phyloP scores from a whole-genome alignment of 1,140 invertebrate genomes.

The Papilio dardanus region DNA sequence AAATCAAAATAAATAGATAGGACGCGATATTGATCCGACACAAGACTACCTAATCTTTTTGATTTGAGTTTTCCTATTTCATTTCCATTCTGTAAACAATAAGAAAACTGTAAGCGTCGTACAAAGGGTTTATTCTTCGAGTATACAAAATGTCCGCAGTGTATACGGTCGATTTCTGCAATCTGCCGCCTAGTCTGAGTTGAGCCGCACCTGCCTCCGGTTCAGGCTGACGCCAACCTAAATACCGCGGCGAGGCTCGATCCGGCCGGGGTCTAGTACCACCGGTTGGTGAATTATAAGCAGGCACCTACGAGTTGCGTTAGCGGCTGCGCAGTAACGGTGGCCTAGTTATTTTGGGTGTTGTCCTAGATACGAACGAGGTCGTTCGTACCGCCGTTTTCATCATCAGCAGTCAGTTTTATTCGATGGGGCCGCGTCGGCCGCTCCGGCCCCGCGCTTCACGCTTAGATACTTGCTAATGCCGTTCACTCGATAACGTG shows the following conservation, averaged over 20 bases:
- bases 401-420: slow-evolving; percentile 71
- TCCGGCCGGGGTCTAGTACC: slow-evolving; percentile 44
- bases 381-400: slow-evolving; percentile 70
- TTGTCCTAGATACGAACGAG: slow-evolving; percentile 75
- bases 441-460: slow-evolving; percentile 63
- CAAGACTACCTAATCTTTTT: background rate
- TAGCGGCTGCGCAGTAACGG: slow-evolving; percentile 75
- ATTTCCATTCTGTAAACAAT: background rate
- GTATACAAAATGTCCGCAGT: slow-evolving; percentile 49
- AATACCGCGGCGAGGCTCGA: background rate
- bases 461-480: slow-evolving; percentile 54
- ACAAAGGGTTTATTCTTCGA: slow-evolving; percentile 42
- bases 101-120: background rate
- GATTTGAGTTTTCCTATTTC: background rate
- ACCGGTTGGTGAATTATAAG: slow-evolving; percentile 13
- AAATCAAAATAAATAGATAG: background rate
- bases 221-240: background rate
- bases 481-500: slow-evolving; percentile 50
- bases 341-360: slow-evolving; percentile 80
- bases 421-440: slow-evolving; percentile 73
- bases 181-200: slow-evolving; percentile 42
- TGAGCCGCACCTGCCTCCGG: slow-evolving; percentile 42
- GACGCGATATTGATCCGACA: background rate
- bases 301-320: slow-evolving; percentile 57
- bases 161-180: slow-evolving; percentile 65